Evolutionary conservation across 2,797 vertebrate species (phyloP).

Genomic region (Typhlichthys eigenmanni): DNA sequence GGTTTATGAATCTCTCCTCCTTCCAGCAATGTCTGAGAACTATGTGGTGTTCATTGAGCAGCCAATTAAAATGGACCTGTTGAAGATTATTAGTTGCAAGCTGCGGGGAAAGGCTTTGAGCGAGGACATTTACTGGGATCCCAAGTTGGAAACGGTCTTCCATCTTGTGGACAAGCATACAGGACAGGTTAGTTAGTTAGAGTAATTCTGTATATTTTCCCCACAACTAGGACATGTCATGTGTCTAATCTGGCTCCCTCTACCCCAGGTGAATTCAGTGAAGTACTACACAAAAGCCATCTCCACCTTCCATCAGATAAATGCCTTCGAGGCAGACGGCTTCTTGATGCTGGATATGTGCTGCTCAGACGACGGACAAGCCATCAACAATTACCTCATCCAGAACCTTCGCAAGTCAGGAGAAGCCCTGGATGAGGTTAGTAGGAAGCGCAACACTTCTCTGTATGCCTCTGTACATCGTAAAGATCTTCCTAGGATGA

Average conservation of each 20-base stretch:
- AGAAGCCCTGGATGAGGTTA: conserved; percentile 73
- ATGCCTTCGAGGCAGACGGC: conserved; percentile 88
- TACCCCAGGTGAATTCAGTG: conserved; percentile 76
- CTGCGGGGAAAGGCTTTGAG: conserved; percentile 77
- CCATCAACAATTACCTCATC: conserved; percentile 79
- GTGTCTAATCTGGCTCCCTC: background rate
- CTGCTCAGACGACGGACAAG: conserved; percentile 82
- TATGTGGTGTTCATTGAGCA: conserved; percentile 94
- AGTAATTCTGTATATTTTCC: background rate
- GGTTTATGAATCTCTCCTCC: background rate
- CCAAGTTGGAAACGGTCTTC: conserved; percentile 82
- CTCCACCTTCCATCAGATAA: conserved; percentile 91
- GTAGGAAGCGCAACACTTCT: background rate
- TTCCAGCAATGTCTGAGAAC: conserved; percentile 91
- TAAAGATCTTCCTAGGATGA: background rate
- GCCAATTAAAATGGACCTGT: conserved; percentile 86
- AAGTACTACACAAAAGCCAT: conserved; percentile 82
- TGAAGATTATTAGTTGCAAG: conserved; percentile 83
- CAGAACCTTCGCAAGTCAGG: conserved; percentile 88
- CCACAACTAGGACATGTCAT: background rate
- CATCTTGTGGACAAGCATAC: conserved; percentile 87
- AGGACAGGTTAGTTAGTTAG: conserved; percentile 77
- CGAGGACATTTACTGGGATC: conserved; percentile 88
- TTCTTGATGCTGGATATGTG: conserved; percentile 90
- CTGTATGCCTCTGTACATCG: background rate